These are phyloP conservation scores for Elaphurus davidianus DNA, from an alignment of 2,113 vertebrate species.

Conservation along the genomic window DNA sequence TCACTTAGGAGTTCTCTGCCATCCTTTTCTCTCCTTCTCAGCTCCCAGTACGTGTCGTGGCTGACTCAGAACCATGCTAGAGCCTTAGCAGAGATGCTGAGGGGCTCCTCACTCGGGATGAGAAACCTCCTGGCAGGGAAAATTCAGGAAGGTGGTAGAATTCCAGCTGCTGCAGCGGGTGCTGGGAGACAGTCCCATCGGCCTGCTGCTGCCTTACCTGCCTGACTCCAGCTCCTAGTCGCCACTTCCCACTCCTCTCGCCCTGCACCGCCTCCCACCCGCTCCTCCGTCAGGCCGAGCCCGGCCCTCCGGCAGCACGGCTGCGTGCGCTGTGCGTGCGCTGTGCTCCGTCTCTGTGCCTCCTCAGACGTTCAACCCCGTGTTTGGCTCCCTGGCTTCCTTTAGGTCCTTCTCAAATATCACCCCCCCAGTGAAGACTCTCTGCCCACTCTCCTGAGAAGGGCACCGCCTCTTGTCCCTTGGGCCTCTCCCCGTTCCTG, in stretches of 20 bases:
- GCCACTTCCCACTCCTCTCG: too few relatives aligned
- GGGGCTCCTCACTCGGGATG: too few relatives aligned
- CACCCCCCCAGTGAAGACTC: neutral
- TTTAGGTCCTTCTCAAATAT: neutral
- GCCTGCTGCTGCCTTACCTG: neutral
- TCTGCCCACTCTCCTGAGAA: neutral
- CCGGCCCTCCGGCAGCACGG: neutral
- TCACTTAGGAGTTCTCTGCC: too few relatives aligned
- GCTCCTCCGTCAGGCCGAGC: neutral
- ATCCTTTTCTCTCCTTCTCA: neutral
- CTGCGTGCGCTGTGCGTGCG: neutral
- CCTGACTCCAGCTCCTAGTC: neutral
- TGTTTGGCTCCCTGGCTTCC: neutral
- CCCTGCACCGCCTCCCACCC: too few relatives aligned
- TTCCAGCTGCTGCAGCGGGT: neutral
- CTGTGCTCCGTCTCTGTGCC: neutral
- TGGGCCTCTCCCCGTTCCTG: neutral
- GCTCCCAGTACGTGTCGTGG: fast-evolving
- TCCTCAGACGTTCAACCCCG: neutral
- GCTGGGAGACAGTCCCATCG: neutral
- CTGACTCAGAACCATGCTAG: neutral
- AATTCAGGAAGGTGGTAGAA: too few relatives aligned
- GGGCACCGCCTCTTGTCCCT: neutral
- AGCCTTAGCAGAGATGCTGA: neutral
- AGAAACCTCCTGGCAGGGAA: neutral